Evolutionary conservation across 2,113 vertebrate genomes (phyloP).

Genomic region (Leptobrachium leishanense): DNA sequence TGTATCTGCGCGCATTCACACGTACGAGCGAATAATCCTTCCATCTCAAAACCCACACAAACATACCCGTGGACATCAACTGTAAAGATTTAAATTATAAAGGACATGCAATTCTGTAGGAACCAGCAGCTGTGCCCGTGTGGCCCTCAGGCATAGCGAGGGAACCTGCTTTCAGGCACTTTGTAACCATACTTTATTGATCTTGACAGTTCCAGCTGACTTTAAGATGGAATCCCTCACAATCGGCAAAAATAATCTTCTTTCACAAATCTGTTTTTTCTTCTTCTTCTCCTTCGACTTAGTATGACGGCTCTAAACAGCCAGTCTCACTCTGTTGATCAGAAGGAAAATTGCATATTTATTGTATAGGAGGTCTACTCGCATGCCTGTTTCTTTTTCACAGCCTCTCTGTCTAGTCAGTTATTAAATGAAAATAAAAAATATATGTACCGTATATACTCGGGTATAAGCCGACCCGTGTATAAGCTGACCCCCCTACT

Average conservation of each 20-base stretch:
- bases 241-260: slow-evolving; percentile 42
- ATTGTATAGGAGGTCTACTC: neutral
- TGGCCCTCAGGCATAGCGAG: slow-evolving; percentile 15
- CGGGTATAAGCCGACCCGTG: too few relatives aligned
- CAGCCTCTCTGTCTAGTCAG: too few relatives aligned
- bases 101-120: slow-evolving; percentile 56
- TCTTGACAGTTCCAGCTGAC: slow-evolving; percentile 53
- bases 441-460: too few relatives aligned
- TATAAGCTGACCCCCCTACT: too few relatives aligned
- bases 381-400: neutral
- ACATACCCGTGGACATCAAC: slow-evolving; percentile 29
- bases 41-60: slow-evolving; percentile 22
- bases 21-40: slow-evolving; percentile 13
- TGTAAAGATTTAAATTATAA: slow-evolving; percentile 52
- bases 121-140: slow-evolving; percentile 8
- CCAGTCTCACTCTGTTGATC: neutral
- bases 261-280: slow-evolving; percentile 31
- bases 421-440: too few relatives aligned
- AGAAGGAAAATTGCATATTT: neutral
- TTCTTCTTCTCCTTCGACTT: neutral
- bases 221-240: slow-evolving; percentile 37
- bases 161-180: slow-evolving; percentile 44
- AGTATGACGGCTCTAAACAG: neutral
- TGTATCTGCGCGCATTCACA: too few relatives aligned
- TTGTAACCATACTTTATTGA: slow-evolving; percentile 49